Base-by-base conservation (phyloP, 2,113 vertebrate genomes). In the Phalacrocorax aristotelis region DNA sequence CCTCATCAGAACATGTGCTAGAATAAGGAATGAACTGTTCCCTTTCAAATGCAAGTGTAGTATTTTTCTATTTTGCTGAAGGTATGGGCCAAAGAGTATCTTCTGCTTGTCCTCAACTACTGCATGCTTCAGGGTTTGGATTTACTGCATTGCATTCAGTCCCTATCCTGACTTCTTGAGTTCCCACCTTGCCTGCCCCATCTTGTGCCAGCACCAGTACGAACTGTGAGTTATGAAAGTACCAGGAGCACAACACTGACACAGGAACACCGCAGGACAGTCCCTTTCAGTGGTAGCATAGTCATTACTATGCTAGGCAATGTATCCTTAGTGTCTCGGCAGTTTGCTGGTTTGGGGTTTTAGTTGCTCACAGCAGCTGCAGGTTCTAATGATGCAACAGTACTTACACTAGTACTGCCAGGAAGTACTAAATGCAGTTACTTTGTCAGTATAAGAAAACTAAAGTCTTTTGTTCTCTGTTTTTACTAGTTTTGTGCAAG, bases 141-240 rank as follows among this genome's bases (percentile, higher is more conserved):
- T 46, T 65, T 52, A 38, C 29, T 22, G 15, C 15, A 4, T 13
- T 27, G 18, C 4, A 0, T 69, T 75, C 1, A 1, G 14, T 54
- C 61, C 30, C 54, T 23, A 5, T 48, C 38, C 29, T 52, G 32
- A 34, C 15, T 61, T 46, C 68, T 60, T 2, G 0, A 1, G 3
- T 68, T 57, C 5, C 36, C 20, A 10, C 51, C 44, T 66, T 60
- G 36, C 25, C 38, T 21, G 26, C 44, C 22, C 34, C 29, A 25
- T 46, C 10, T 51, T 30, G 42, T 58, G 60, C 51, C n/a, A 40
- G 40, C 7, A 1, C 57, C 29, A 11, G 32, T 36, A 26, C 13
- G 2, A 4, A 15, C 19, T 17, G 48, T 8, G 54, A 60, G 62
- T 54, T 54, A 13, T 8, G 8, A 16, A 46, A 23, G 29, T 29